Conservation (phyloP, 2,113 vertebrate genomes). For the Sylvietta virens region DNA sequence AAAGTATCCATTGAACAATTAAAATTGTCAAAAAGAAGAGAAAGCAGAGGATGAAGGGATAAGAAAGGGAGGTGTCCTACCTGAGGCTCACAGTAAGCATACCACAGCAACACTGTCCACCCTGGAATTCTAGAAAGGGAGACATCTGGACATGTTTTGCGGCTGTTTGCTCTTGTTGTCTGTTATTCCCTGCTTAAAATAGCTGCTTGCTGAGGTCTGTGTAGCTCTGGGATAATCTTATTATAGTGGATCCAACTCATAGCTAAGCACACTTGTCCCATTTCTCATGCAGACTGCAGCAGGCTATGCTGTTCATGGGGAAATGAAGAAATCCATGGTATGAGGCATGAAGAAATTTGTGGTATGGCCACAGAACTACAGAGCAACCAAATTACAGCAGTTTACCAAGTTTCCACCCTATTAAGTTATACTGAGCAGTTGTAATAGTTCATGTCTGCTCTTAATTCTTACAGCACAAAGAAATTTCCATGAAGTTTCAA, state of each 20-base stretch:
- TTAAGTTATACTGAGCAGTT: neutral
- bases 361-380: neutral
- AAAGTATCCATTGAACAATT: neutral
- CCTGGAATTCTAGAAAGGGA: neutral
- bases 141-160: neutral
- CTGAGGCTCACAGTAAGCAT: neutral
- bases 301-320: neutral
- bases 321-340: neutral
- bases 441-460: neutral
- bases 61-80: neutral
- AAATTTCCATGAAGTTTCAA: neutral
- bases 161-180: neutral
- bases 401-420: neutral
- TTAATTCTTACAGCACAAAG: neutral
- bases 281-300: neutral
- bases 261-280: neutral
- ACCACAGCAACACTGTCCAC: neutral
- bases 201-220: neutral
- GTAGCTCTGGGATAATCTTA: neutral
- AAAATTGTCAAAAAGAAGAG: neutral
- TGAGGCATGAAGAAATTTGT: neutral
- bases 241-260: neutral
- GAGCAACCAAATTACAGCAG: neutral
- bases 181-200: conserved; percentile 13
- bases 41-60: neutral